A percentile compares a stretch with the other conserved stretches of the same genome.
Evolutionary conservation across 2,797 vertebrate genomes (phyloP).

Genomic region (Linurgus olivaceus): DNA sequence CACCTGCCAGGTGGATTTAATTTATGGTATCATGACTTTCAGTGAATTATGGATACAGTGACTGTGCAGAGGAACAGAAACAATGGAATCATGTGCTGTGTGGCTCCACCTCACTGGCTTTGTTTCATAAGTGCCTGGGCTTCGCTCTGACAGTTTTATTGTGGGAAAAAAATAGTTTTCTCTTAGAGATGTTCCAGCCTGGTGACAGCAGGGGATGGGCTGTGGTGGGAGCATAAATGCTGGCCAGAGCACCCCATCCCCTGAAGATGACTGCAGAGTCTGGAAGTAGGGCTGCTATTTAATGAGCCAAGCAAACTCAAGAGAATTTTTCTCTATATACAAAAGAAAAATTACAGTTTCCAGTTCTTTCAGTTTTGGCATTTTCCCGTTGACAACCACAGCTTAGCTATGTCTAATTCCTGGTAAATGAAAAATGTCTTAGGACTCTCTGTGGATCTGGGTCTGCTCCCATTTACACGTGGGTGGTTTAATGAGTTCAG

Average conservation of each 20-base stretch:
- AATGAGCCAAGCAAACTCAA: background rate
- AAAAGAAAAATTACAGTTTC: background rate
- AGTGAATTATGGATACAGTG: conserved; percentile 47
- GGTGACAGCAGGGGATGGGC: background rate
- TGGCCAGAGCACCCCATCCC: background rate
- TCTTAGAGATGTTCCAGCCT: background rate
- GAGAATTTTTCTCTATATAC: background rate
- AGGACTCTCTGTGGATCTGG: background rate
- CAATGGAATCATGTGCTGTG: background rate
- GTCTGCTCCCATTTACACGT: background rate
- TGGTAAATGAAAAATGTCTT: background rate
- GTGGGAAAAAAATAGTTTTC: background rate
- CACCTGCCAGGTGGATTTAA: background rate
- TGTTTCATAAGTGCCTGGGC: background rate
- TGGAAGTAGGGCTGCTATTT: background rate
- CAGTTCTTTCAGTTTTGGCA: background rate
- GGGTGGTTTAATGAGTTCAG: background rate
- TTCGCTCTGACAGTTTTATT: background rate
- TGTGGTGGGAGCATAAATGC: background rate
- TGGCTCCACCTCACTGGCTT: background rate
- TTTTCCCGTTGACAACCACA: background rate
- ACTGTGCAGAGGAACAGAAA: background rate
- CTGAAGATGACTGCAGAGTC: background rate
- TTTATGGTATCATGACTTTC: background rate
- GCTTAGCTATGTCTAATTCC: background rate